Base-by-base conservation (phyloP, 2,113 vertebrate species). In the Tragulus kanchil region DNA sequence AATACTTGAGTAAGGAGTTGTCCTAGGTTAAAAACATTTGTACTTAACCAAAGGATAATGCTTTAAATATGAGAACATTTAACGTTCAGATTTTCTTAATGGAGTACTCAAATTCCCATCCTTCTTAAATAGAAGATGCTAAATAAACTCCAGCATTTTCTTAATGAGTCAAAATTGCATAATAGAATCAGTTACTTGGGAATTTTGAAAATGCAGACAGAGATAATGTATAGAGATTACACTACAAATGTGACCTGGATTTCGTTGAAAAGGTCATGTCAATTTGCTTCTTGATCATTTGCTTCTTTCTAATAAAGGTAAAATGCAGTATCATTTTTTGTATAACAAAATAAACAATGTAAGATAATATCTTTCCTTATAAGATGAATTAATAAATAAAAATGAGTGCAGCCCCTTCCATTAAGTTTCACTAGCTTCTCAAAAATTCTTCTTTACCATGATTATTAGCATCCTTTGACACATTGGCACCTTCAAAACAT, bases 31-130 rank as follows among this genome's bases (percentile, higher is more conserved):
- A 42, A 86, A 75, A 88, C 25, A 78, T 75, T 69, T 90, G 6
- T 19, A 79, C 13, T 73, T 94, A 85, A 71, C 26, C 69, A 50
- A 84, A 84, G 48, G 36, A 36, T 93, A 94, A 65, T 52, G 36
- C 78, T 96, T 97, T 58, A 96, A 93, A 71, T 86, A 62, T 8
- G 31, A 77, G 15, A 91, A 45, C 6, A 94, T 62, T 77, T 95
- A 65, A 81, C 93, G 75, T 89, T 90, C 23, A 79, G 6, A 56
- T 83, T 59, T 92, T 90, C 61, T 85, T 94, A 90, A 78, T 64
- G 15, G 26, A 95, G 1, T 58, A 45, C 31, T 85, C 36, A 71
- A 85, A 90, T 16, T 59, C 54, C 3, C 26, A 56, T 42, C 23
- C 25, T 90, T 82, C 77, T 93, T 93, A 95, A 96, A 50, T 2